Base-by-base conservation (phyloP, 1,140 invertebrate genomes). In the Bombus waltoni region DNA sequence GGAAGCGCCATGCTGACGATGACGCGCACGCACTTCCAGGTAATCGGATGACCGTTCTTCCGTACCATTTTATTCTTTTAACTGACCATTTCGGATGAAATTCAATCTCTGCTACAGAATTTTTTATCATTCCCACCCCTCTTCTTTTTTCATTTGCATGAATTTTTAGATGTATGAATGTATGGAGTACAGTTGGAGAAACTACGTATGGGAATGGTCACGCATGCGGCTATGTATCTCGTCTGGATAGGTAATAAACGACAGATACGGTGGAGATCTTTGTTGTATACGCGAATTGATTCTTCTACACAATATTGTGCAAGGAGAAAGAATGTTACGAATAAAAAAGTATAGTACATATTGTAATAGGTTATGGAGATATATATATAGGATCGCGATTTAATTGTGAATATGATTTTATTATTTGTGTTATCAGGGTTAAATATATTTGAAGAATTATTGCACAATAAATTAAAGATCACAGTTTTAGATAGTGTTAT, bases 1-100 rank as follows among this genome's bases (percentile, higher is more conserved):
- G 44, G 73, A 78, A 87, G 65, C 84, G 87, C 88, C 88, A 88
- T 89, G 42, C 78, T 86, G 88, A 88, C 87, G 87, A 88, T 88
- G 83, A 89, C 83, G 83, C 78, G 78, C 68, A 81, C 83, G 74
- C 77, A 83, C 77, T 77, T 76, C n/a, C 85, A 74, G 59, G 74
- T 88, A 87, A 87, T 88, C 79, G 73, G 79, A 78, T 77, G 72
- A 87, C 81, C 74, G 62, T 79, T 81, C 47, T 62, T 82, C 44
- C 44, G 57, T 47, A 68, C n/a, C 13, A 32, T 72, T 73, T 44
- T 47, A 47, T 44, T 32, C 18, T 47, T 28, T 42, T n/a, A 42
- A 71, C 70, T 42, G 11, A 5, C 13, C 38, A 72, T 42, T 15
- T 53, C 22, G 22, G 4, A 6, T 35, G 1, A 25, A 35, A 53